Evolutionary conservation across 2,113 vertebrate species (phyloP), one percentile per base, ranked within the genome.

Genomic region (Oxyura jamaicensis): DNA sequence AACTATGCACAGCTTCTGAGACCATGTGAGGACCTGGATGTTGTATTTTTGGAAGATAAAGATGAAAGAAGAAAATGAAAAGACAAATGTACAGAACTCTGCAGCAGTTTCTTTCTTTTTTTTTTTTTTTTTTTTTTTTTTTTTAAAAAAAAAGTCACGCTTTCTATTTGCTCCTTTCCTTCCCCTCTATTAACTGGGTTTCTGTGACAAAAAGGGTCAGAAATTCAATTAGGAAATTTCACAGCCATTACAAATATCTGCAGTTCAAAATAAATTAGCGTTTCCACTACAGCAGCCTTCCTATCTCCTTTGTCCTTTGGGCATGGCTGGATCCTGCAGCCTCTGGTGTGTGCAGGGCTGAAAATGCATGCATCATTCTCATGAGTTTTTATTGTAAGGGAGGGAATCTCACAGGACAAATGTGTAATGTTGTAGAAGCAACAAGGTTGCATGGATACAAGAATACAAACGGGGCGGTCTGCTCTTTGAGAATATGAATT

Each of bases 401-500:
- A 95, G 94, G 96, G 81, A 95, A 93, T 87, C 96, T 95, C 95
- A 86, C 81, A 95, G 96, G 95, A 95, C 74, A 82, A 79, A 91
- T 79, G 91, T 92, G 95, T 96, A 93, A 94, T 94, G 94, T 19
- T 90, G 90, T 92, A 95, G 80, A 58, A 94, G 88, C 93, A 91
- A 93, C 83, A 77, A 88, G 88, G 96, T 97, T 94, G 95, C 90
- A 91, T 96, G 90, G 93, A 96, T 90, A 95, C 95, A 78, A 48
- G 92, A 92, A 94, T 80, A 95, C 93, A 96, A 96, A 95, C 33
- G 46, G 75, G 78, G 75, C 10, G 3, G 88, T 80, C 83, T 65
- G 74, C 83, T 72, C 93, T 93, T 96, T 19, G 91, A 96, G 95
- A 77, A 53, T 56, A 84, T 1, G 35, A 90, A 77, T 86, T 81